Base-by-base conservation (phyloP, 2,888 invertebrate species). In the Morpho achilles region DNA sequence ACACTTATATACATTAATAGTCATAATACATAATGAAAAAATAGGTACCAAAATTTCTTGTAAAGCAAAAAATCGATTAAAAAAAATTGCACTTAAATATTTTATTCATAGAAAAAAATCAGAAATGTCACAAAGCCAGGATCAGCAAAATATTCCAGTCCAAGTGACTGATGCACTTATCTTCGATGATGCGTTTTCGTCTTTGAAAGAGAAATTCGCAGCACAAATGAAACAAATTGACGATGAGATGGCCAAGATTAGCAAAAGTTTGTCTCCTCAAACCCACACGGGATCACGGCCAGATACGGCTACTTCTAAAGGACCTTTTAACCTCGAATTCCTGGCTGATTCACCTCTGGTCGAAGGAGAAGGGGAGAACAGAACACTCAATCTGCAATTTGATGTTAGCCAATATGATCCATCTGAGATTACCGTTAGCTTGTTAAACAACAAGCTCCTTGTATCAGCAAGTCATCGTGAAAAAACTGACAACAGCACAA, bases 401-500 rank as follows among this genome's bases (percentile, higher is more conserved):
- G 98, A 99, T 84, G 96, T 98, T 67, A 96, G 97, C 73, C 96
- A 97, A 80, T 99, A 98, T 63, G 94, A 95, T 60, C 95, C 96
- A 48, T 96, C 97, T 81, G 98, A 99, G 85, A 63, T 84, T 2
- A 68, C 62, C 47, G 80, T 84, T 0, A 71, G 70, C 40, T 57
- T 84, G 0, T 1, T 66, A 0, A 67, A 80, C 47, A 69, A 78
- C 50, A 57, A 68, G 0, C 69, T 93, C 2, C 76, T 96, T 93
- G 96, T 98, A 32, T 95, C 97, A 74, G 98, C 98, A 39, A 96
- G 95, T 76, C 98, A 99, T 80, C 97, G 98, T 80, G 98, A 98
- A 82, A 97, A 97, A 82, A 93, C 95, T 39, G 96, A 97, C 76
- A 96, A 94, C 73, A 95, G 95, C 82, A 94, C 95, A 23, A 95